These are phyloP conservation scores for Xylocampa areola DNA, from an alignment of 2,888 invertebrate genomes.

Conservation along the genomic window DNA sequence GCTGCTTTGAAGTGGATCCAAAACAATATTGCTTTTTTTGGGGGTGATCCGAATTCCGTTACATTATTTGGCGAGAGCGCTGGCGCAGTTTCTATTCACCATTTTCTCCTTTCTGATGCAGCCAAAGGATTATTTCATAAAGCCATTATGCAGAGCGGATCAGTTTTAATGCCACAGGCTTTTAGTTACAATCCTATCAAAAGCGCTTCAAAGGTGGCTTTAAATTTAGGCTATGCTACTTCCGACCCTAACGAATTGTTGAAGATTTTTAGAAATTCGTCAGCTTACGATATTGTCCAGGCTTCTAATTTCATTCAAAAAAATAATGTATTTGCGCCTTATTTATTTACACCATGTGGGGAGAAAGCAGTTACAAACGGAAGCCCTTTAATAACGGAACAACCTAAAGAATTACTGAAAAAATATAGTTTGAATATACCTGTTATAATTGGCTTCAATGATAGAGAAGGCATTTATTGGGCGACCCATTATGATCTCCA, in stretches of 20 bases:
- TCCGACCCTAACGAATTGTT: conserved; percentile 61
- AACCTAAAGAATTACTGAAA: conserved; percentile 55
- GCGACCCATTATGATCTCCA: conserved; percentile 53
- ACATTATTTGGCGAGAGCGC: conserved; percentile 74
- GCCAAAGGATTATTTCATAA: conserved; percentile 67
- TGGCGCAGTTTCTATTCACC: conserved; percentile 64
- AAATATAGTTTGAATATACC: conserved; percentile 39
- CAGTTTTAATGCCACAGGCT: conserved; percentile 57
- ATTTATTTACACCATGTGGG: conserved; percentile 61
- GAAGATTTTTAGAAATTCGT: conserved; percentile 58
- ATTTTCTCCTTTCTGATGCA: conserved; percentile 63
- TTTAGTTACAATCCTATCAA: conserved; percentile 57
- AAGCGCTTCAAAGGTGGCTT: conserved; percentile 55
- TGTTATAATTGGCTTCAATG: conserved; percentile 67
- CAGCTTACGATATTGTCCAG: conserved; percentile 58
- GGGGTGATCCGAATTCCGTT: conserved; percentile 70
- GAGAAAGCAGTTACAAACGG: conserved; percentile 44
- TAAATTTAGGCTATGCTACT: conserved; percentile 59
- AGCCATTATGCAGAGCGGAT: conserved; percentile 70
- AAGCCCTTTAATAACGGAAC: conserved; percentile 52
- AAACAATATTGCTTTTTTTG: conserved; percentile 68
- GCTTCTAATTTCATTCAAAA: conserved; percentile 50
- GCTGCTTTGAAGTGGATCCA: conserved; percentile 72
- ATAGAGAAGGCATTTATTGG: conserved; percentile 67
- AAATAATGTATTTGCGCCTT: conserved; percentile 54